Base-by-base conservation (phyloP, 2,797 vertebrate species). In the Lerista edwardsae region DNA sequence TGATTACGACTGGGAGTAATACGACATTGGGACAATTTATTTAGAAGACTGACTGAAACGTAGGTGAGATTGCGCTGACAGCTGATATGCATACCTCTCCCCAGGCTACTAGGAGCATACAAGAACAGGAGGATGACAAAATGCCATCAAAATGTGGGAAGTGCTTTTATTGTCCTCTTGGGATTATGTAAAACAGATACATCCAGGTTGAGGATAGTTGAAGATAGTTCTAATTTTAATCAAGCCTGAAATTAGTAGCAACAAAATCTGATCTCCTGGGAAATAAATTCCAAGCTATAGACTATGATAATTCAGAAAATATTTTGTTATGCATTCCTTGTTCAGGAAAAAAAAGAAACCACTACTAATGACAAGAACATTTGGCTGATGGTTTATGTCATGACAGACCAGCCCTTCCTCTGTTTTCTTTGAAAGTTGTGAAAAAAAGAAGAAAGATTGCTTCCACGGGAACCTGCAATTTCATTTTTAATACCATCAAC, bases 1-100 rank as follows among this genome's bases (percentile, higher is more conserved):
- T 88, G 67, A 89, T 93, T 91, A 91, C 86, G 80, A 77, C 71
- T 93, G 85, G 83, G 84, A 93, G 75, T 87, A 93, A 92, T 92
- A 86, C 85, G 87, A 81, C 87, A 91, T 72, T 64, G 34, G 76
- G 39, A 17, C 64, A n/a, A 17, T 12, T 84, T 78, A 76, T 39
- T 68, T 86, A 91, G 71, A 39, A 82, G 62, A 91, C 62, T 29
- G 3, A 80, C 77, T 81, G 64, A 88, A 89, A 84, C 34, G 69
- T 92, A 76, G 39, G 79, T 57, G 79, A 87, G 82, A 87, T 86
- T 75, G 90, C 79, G 74, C 39, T 29, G 68, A 59, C 14, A 27
- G 83, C 3, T 23, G 71, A 41, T 88, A 86, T 10, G 84, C 17
- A 25, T 47, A 47, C 6, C 47, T 47, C 47, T 47, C 47, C 9